phyloP scores from a whole-genome alignment of 2,888 invertebrate genomes.

The Anorthoa munda region DNA sequence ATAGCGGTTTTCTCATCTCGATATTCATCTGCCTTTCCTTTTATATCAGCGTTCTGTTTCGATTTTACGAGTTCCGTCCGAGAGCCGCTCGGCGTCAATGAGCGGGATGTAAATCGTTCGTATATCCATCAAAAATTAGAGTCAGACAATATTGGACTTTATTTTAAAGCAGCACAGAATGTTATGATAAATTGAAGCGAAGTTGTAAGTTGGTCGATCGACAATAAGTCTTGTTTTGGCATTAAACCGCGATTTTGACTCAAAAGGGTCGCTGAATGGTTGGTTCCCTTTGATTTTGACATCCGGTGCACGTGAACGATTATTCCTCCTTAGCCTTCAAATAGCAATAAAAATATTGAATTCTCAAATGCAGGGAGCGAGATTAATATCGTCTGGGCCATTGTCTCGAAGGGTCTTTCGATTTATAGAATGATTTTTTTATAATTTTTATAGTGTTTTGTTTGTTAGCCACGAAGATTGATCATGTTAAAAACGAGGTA shows the following conservation, averaged over 20 bases:
- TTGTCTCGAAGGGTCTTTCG: conserved; percentile 59
- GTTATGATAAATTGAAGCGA: conserved; percentile 37
- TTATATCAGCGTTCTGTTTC: conserved; percentile 86
- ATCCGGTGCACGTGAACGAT: conserved; percentile 88
- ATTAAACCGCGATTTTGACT: conserved; percentile 82
- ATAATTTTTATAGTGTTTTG: conserved; percentile 38
- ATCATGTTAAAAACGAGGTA: conserved; percentile 34
- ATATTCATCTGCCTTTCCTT: conserved; percentile 87
- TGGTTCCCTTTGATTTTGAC: conserved; percentile 83
- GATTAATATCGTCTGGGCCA: conserved; percentile 67
- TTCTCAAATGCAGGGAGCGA: conserved; percentile 64
- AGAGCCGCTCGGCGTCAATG: conserved; percentile 81
- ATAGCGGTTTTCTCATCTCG: conserved; percentile 86
- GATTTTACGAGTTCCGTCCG: conserved; percentile 86
- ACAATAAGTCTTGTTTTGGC: conserved; percentile 85
- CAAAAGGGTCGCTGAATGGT: conserved; percentile 81
- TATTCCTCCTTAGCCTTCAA: conserved; percentile 72
- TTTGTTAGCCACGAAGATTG: conserved; percentile 33
- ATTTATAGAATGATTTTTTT: conserved; percentile 39
- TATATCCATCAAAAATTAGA: conserved; percentile 69
- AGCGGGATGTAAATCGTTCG: conserved; percentile 75
- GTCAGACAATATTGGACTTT: conserved; percentile 70
- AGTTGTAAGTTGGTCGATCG: conserved; percentile 66
- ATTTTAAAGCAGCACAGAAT: conserved; percentile 58
- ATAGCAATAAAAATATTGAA: conserved; percentile 79